Base-by-base conservation (phyloP, 2,113 vertebrate genomes). In the Scomber scombrus region DNA sequence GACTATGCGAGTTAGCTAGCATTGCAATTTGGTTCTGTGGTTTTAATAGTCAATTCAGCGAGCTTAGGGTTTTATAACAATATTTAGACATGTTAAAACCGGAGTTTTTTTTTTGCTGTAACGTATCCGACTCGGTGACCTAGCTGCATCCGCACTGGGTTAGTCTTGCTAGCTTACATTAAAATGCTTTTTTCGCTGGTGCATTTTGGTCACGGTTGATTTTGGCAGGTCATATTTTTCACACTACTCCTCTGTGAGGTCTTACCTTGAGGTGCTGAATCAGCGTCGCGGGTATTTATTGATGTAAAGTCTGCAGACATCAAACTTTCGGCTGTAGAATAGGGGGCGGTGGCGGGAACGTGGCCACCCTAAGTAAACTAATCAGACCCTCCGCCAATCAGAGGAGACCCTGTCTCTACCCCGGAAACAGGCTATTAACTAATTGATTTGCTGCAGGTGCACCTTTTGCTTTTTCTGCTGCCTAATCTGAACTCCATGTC, bases 191-290 rank as follows among this genome's bases (percentile, higher is more conserved):
- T 26, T 26, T 19, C 4, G 0, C 2, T 3, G 2, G 31, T 1
- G 6, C 1, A 43, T 40, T n/a, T 46, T 29, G 9, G 3, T 5
- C 23, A 31, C 47, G 15, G 23, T 65, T 49, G 0, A 3, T 18
- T 21, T 16, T 16, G 11, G 7, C 3, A 26, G 12, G 4, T 8
- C 8, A 11, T 23, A 11, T 29, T 51, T 18, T 81, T 29, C 5
- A 12, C 34, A 14, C 31, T 51, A 23, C 4, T 3, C 26, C 21
- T 56, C n/a, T 18, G 46, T 26, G 45, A 29, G 0, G 11, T 67
- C 93, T 93, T 93, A 93, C 93, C 91, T 93, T 68, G 51, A 82
- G 40, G 26, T 71, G 88, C 85, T 82, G 63, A 64, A 11, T 76
- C 74, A 80, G 52, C 61, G 79, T 65, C 1, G 78, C 72, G 75